Conservation (phyloP, 2,113 vertebrate genomes). For the Glaucidium brasilianum region DNA sequence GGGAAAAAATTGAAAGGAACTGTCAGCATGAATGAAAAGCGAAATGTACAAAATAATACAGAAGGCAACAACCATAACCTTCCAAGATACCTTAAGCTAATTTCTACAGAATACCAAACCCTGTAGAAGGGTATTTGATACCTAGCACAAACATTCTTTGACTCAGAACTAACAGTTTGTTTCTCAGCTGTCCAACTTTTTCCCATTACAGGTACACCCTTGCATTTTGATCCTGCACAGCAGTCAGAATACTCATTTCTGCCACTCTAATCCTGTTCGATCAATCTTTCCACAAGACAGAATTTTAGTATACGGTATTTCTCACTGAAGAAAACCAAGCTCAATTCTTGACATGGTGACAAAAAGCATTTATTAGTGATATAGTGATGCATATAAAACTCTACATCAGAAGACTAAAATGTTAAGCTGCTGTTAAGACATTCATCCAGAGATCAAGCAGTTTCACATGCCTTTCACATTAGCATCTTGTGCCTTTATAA, state of each 20-base stretch:
- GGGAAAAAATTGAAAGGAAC: slow-evolving; percentile 82
- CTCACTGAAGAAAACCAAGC: background rate
- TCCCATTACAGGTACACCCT: background rate
- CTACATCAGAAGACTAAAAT: background rate
- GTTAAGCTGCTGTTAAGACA: background rate
- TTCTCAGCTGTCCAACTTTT: background rate
- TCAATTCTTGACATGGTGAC: background rate
- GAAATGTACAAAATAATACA: slow-evolving; percentile 72
- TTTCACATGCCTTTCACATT: background rate
- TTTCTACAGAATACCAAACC: background rate
- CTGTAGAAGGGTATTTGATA: background rate
- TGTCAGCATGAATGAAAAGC: slow-evolving; percentile 79
- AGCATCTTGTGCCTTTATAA: slow-evolving; percentile 1
- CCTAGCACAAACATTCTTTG: background rate
- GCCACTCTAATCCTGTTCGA: background rate
- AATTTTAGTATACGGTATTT: background rate
- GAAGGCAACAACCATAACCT: slow-evolving; percentile 45
- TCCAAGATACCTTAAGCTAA: background rate
- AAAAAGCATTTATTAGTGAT: background rate
- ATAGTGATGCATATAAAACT: background rate
- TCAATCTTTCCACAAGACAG: background rate
- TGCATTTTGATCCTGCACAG: background rate
- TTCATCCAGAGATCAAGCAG: slow-evolving; percentile 3
- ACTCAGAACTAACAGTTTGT: background rate
- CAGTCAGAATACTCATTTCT: background rate